Evolutionary conservation across 2,888 invertebrate genomes (phyloP).

Genomic region (Diarsia rubi): DNA sequence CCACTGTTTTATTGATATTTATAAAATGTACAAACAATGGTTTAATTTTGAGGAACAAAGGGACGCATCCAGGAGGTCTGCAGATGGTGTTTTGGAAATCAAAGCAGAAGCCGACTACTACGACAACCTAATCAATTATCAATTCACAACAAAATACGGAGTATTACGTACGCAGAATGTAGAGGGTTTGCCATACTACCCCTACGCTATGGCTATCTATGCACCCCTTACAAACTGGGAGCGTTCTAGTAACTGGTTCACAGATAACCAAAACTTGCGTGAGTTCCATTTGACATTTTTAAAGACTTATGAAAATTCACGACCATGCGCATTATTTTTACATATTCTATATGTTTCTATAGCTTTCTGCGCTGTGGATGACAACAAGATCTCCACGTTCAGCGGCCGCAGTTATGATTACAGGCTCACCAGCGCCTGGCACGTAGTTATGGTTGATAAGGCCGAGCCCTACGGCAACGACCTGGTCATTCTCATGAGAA

Average conservation of each 20-base stretch:
- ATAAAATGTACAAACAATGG: conserved; percentile 7
- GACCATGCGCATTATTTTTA: neutral
- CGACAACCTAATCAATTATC: conserved; percentile 82
- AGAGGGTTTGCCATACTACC: conserved; percentile 11
- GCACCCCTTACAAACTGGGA: conserved; percentile 77
- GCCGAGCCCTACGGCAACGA: conserved; percentile 73
- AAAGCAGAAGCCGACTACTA: conserved; percentile 82
- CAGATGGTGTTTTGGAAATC: conserved; percentile 87
- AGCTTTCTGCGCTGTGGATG: conserved; percentile 92
- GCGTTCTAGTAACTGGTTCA: conserved; percentile 72
- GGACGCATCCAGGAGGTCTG: conserved; percentile 51
- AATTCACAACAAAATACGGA: conserved; percentile 84
- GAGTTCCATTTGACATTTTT: conserved; percentile 77
- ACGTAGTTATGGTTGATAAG: conserved; percentile 91
- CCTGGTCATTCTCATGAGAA: conserved; percentile 82
- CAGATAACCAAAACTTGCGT: conserved; percentile 88
- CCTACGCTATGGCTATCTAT: conserved; percentile 73
- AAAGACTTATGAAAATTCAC: neutral
- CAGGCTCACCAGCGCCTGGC: conserved; percentile 90
- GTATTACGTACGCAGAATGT: conserved; percentile 82
- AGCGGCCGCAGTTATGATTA: conserved; percentile 92
- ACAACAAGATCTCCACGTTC: conserved; percentile 91
- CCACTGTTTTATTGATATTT: neutral
- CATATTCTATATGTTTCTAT: conserved; percentile 28
- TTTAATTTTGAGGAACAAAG: conserved; percentile 49